These are phyloP conservation scores for Drosophila rubida DNA, from an alignment of 2,888 invertebrate species.

Conservation along the genomic window DNA sequence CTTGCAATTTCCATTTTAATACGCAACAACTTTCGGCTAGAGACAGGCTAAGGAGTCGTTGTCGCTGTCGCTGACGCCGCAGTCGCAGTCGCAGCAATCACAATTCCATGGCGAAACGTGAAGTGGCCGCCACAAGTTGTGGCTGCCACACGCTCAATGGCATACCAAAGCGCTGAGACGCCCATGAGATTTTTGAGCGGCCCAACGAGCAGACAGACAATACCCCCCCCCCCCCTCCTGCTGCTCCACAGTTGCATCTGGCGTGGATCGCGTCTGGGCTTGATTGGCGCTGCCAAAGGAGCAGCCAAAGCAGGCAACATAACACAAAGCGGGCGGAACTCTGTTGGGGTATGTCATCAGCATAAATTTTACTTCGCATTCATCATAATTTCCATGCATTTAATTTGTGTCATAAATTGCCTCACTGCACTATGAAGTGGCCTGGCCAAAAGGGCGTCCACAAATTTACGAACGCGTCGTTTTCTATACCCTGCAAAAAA, in stretches of 20 bases:
- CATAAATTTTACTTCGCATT: slow-evolving; percentile 77
- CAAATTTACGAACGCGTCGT: slow-evolving; percentile 30
- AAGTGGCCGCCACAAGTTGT: slow-evolving; percentile 21
- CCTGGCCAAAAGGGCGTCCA: slow-evolving; percentile 42
- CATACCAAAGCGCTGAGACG: slow-evolving; percentile 59
- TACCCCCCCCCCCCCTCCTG: not conserved
- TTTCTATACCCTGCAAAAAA: slow-evolving; percentile 17
- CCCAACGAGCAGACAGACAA: slow-evolving; percentile 21
- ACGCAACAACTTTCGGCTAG: slow-evolving; percentile 78
- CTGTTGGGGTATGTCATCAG: slow-evolving; percentile 68
- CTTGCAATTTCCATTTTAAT: slow-evolving; percentile 79
- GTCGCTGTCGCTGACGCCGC: not conserved
- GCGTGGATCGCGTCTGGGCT: slow-evolving; percentile 48
- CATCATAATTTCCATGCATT: slow-evolving; percentile 79
- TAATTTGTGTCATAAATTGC: slow-evolving; percentile 77
- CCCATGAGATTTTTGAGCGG: slow-evolving; percentile 48
- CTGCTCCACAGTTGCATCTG: slow-evolving; percentile 36
- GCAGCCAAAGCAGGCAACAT: slow-evolving; percentile 1
- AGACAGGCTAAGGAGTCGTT: slow-evolving; percentile 43
- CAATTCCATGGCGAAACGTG: slow-evolving; percentile 36
- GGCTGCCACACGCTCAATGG: slow-evolving; percentile 48
- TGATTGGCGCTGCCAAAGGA: slow-evolving; percentile 43
- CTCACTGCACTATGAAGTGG: slow-evolving; percentile 33
- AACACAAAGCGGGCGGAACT: slow-evolving; percentile 25
- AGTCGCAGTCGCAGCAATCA: slow-evolving; percentile 14